Base-by-base conservation (phyloP, 2,888 invertebrate species). In the Allophyes oxyacanthae region DNA sequence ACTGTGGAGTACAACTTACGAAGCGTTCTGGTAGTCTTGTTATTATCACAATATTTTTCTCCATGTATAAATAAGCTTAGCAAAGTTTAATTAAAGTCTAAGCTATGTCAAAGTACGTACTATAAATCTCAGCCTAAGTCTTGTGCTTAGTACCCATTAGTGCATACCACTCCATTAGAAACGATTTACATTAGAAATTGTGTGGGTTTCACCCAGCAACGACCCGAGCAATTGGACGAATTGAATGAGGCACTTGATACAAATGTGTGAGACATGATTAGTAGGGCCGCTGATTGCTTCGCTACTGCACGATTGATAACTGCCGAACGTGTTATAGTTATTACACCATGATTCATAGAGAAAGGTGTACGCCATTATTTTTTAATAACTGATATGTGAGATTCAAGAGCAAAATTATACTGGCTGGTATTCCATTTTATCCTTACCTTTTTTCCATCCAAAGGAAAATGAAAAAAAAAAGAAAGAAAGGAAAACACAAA, bases 101-200 rank as follows among this genome's bases (percentile, higher is more conserved):
- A n/a, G n/a, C n/a, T n/a, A n/a, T n/a, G n/a, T n/a, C n/a, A n/a
- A n/a, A n/a, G n/a, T n/a, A n/a, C n/a, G n/a, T n/a, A n/a, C n/a
- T n/a, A n/a, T n/a, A n/a, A n/a, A n/a, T n/a, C n/a, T n/a, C n/a
- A n/a, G n/a, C n/a, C n/a, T n/a, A n/a, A 49, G 32, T 46, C 40
- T 48, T 13, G 15, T 26, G 32, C 41, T 51, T 71, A 44, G 51
- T 45, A 34, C 30, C 44, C 58, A 67, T 75, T 60, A 65, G 48
- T 20, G 45, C 41, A 40, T 54, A 55, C 54, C 42, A 64, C 25
- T 36, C 37, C 40, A 66, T 64, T 66, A 61, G 58, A 76, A 61
- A 55, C 40, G 20, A 63, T 63, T 73, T 60, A 50, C 53, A 61
- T 74, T 60, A 70, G 71, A 70, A 63, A 59, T 49, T 63, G 53